Evolutionary conservation across 2,888 invertebrate species (phyloP), one percentile per base, ranked within the genome.

Genomic region (Platypus cylindrus): DNA sequence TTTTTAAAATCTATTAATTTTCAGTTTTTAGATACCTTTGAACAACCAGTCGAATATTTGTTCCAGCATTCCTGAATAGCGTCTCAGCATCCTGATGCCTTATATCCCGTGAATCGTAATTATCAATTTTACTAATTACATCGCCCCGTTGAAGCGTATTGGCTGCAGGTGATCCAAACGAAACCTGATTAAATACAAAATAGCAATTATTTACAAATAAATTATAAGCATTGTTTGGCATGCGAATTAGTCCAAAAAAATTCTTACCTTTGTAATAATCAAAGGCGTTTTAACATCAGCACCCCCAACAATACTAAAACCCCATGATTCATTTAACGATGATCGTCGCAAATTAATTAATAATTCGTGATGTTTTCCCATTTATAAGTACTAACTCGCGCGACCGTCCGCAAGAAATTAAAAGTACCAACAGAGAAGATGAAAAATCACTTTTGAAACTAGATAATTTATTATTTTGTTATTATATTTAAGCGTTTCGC

Each of bases 71-170:
- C 61, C 75, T 78, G 62, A 89, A 86, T 45, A 89, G 70, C 58
- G 78, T 82, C 64, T 89, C 86, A 35, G 91, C 93, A 65, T 90
- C 87, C 59, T 86, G 82, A 57, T 93, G 93, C 52, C 86, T 73
- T 54, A 93, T 69, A 57, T 85, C 82, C 41, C 84, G 71, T 29
- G 84, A 78, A 65, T 91, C 90, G 64, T 85, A 85, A 58, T 85
- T 86, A 58, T 82, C 83, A 51, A 94, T 81, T 66, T 87, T 85
- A 48, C 82, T 73, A 54, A 94, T 82, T 54, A 91, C 75, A 66
- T 94, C 94, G 48, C 93, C 93, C 46, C 86, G 74, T 48, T 82
- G 73, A 47, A 94, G 72, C 52, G 81, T 79, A 33, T 81, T 81
- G 51, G 83, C 79, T n/a, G 85, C 78, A 2, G 87, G 87, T 43